phyloP scores from a whole-genome alignment of 2,888 invertebrate genomes.

The Spilarctia lutea region DNA sequence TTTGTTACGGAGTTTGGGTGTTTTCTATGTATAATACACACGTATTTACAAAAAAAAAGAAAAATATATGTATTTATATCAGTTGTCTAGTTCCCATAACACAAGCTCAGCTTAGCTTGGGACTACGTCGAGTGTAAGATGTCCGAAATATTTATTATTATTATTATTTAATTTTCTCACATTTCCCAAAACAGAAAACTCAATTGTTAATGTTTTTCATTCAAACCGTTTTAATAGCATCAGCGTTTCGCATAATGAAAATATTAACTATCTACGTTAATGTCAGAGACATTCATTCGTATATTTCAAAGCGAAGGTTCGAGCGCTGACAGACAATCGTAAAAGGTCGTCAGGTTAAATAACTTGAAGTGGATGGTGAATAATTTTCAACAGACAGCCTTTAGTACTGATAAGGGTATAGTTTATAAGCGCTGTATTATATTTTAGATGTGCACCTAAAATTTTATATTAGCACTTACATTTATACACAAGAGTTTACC shows the following conservation, averaged over 20 bases:
- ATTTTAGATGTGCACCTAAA: not conserved
- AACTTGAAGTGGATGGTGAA: slow-evolving; percentile 6
- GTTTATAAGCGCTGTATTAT: not conserved
- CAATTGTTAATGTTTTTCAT: not conserved
- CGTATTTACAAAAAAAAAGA: too few relatives aligned
- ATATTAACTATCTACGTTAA: slow-evolving; percentile 10
- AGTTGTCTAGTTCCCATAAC: too few relatives aligned
- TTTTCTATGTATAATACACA: too few relatives aligned
- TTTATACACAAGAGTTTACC: not conserved
- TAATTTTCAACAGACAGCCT: slow-evolving; percentile 8
- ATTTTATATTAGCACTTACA: not conserved
- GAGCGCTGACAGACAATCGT: slow-evolving; percentile 6
- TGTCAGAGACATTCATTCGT: slow-evolving; percentile 15
- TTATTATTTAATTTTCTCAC: not conserved
- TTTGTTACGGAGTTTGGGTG: too few relatives aligned
- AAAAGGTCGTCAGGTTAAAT: slow-evolving; percentile 14
- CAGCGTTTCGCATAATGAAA: slow-evolving; percentile 5
- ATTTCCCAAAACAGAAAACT: not conserved
- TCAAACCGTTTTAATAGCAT: not conserved
- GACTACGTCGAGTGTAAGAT: too few relatives aligned
- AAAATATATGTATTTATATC: too few relatives aligned
- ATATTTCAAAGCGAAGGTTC: slow-evolving; percentile 8
- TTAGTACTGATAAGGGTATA: slow-evolving; percentile 5
- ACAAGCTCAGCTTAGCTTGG: too few relatives aligned
- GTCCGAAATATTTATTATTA: too few relatives aligned